Percentiles rank a stretch among this genome's conserved stretches.
phyloP scores from a whole-genome alignment of 2,113 vertebrate species.

The Eclectus roratus region DNA sequence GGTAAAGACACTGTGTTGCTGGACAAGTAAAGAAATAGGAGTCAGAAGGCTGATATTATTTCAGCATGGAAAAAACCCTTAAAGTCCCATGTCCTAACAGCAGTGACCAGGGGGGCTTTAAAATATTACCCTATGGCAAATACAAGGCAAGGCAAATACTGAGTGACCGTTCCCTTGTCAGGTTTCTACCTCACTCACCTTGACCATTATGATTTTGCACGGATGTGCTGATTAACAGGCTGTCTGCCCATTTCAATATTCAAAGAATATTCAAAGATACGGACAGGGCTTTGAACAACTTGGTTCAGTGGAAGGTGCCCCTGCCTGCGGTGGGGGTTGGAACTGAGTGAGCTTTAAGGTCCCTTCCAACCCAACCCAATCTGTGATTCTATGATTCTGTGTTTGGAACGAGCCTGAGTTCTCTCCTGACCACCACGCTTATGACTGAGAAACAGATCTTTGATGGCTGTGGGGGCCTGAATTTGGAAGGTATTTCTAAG shows the following conservation, averaged over 20 bases:
- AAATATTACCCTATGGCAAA: neutral
- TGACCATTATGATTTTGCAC: neutral
- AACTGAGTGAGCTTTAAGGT: neutral
- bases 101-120: neutral
- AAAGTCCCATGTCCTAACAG: neutral
- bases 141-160: neutral
- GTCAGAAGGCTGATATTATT: neutral
- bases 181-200: neutral
- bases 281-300: neutral
- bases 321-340: neutral
- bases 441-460: neutral
- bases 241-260: neutral
- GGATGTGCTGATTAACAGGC: neutral
- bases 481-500: neutral
- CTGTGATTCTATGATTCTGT: neutral
- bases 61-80: neutral
- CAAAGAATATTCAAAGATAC: neutral
- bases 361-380: neutral
- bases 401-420: neutral
- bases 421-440: neutral
- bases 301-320: neutral
- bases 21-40: neutral
- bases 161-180: neutral
- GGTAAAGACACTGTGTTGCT: fast-evolving
- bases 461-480: neutral